phyloP scores from a whole-genome alignment of 2,113 vertebrate species.

The Serinus canaria region DNA sequence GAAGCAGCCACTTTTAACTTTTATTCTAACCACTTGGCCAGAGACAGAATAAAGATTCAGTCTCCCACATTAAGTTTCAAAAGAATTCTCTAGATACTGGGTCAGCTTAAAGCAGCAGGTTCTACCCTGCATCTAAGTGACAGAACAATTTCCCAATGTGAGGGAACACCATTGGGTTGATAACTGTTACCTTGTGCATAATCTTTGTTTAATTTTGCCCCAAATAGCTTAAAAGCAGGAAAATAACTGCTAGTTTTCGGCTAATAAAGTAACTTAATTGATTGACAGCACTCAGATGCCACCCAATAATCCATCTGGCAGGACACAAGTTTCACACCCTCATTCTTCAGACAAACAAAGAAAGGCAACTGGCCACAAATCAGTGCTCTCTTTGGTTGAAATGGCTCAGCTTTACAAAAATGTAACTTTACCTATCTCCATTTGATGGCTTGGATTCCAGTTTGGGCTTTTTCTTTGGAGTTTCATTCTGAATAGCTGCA shows the following conservation, averaged over 20 bases:
- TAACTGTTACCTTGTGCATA: neutral
- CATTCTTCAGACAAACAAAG: neutral
- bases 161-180: neutral
- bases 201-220: constrained; percentile 41
- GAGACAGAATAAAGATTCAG: constrained; percentile 60
- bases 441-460: constrained; percentile 99
- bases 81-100: constrained; percentile 37
- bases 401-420: constrained; percentile 55
- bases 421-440: constrained; percentile 91
- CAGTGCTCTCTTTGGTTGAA: constrained; percentile 15
- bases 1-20: constrained; percentile 70
- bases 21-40: constrained; percentile 64
- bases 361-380: constrained; percentile 18
- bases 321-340: constrained; percentile 18
- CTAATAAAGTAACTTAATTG: neutral
- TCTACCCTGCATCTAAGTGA: constrained; percentile 6
- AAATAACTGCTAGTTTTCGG: constrained; percentile 28
- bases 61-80: constrained; percentile 21
- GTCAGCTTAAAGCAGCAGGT: constrained; percentile 44
- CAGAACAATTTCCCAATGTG: neutral
- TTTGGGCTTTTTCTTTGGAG: constrained; percentile 99
- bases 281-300: constrained; percentile 28
- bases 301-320: constrained; percentile 2
- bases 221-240: constrained; percentile 21
- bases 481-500: constrained; percentile 97